Base-by-base conservation (phyloP, 2,888 invertebrate genomes). In the Halictus ligatus region DNA sequence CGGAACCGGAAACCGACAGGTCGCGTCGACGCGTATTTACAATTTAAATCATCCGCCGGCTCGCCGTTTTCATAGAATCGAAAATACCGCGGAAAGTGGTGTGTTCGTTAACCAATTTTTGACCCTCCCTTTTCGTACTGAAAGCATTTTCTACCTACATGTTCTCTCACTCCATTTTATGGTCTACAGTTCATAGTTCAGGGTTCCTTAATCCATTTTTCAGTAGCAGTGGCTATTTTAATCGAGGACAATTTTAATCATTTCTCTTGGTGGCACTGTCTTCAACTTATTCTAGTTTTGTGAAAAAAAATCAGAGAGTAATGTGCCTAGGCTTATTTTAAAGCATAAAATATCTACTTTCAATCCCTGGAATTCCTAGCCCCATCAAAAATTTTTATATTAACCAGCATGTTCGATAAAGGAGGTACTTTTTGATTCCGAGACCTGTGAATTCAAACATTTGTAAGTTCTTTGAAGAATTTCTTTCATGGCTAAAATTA, bases 21-120 rank as follows among this genome's bases (percentile, higher is more conserved):
- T 29, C 60, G 60, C 60, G 15, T 60, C 60, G 60, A 60, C 60
- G 15, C 54, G n/a, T 60, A 60, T 60, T 60, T 60, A 60, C 60
- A 60, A 60, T 60, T 60, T 25, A 60, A 60, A 60, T 60, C 25
- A 13, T 71, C 12, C 71, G n/a, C n/a, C 43, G 6, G 46, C 21
- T 46, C 71, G 71, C 12, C 71, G 71, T n/a, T n/a, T 43, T n/a
- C 43, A 29, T 15, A 25, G 6, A 60, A 25, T 6, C 25, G 25
- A 60, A 60, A 60, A 60, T 60, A 13, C 60, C 15, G 25, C 25
- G 29, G 25, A 60, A 60, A 60, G 6, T 15, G 25, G 60, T 29
- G 60, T 25, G 13, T 13, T 25, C 60, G 60, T 60, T 60, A 60
- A 60, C 6, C 13, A 29, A 29, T 60, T 25, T 25, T 29, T 13